These are phyloP conservation scores for Eubucco bourcierii DNA, from an alignment of 2,113 vertebrate genomes.

Conservation along the genomic window DNA sequence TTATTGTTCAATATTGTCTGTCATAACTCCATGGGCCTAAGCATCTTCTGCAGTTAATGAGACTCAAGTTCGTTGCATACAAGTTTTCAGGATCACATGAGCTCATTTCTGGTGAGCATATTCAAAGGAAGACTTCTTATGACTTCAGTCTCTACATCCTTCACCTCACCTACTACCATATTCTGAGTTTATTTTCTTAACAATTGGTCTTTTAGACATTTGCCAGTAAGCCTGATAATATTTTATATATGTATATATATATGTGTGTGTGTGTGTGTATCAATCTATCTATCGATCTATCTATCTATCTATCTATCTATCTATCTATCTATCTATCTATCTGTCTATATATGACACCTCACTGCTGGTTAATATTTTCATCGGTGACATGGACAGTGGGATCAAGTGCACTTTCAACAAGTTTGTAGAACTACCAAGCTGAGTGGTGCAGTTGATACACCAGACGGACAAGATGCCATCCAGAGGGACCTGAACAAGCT, in stretches of 20 bases:
- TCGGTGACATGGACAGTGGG: too few species aligned
- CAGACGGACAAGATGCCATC: neutral
- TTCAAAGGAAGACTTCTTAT: neutral
- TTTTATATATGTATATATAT: too few species aligned
- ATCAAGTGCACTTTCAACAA: neutral
- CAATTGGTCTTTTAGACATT: neutral
- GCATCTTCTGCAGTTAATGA: neutral
- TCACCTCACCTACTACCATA: neutral
- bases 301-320: too few species aligned
- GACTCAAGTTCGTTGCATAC: fast-evolving
- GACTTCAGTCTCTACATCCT: neutral
- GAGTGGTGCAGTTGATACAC: neutral
- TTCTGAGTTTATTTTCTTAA: neutral
- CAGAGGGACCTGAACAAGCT: neutral
- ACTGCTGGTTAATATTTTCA: too few species aligned
- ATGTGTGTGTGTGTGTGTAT: too few species aligned
- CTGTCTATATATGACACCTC: too few species aligned
- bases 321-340: too few species aligned
- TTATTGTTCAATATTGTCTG: fast-evolving
- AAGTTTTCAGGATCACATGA: neutral
- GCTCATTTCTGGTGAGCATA: neutral
- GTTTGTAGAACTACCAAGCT: neutral
- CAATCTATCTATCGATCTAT: too few species aligned
- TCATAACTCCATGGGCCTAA: neutral
- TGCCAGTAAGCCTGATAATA: neutral